A percentile compares a stretch with the other conserved stretches of the same genome.
Evolutionary conservation across 2,888 invertebrate genomes (phyloP).

Genomic region (Coelogynopora nodosa): DNA sequence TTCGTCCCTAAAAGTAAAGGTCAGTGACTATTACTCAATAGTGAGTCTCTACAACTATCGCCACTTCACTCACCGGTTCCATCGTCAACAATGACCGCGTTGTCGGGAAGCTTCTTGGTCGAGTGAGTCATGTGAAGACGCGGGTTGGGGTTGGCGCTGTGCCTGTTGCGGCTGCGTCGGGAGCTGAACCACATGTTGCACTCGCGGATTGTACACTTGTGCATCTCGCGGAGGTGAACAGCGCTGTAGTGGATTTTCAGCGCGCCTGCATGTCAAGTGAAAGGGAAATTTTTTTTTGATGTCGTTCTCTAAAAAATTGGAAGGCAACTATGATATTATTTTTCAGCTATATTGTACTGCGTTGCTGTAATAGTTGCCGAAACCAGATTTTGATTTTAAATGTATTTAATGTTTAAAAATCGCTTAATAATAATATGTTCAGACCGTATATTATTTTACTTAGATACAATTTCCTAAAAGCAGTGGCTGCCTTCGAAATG

Average conservation of each 20-base stretch:
- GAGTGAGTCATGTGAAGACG: conserved; percentile 92
- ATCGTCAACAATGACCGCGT: conserved; percentile 62
- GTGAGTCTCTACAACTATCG: too few relatives aligned
- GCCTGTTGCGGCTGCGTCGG: conserved; percentile 85
- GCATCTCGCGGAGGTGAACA: conserved; percentile 94
- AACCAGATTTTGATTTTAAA: too few relatives aligned
- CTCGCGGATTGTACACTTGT: conserved; percentile 95
- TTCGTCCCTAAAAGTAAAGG: too few relatives aligned
- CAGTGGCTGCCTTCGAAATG: too few relatives aligned
- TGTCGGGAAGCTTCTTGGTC: conserved; percentile 74
- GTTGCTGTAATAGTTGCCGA: too few relatives aligned
- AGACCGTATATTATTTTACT: too few relatives aligned
- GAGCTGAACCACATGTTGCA: conserved; percentile 99
- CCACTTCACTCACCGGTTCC: conserved; percentile 36
- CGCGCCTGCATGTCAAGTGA: conserved; percentile 66
- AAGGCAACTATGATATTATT: too few relatives aligned
- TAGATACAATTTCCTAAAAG: too few relatives aligned
- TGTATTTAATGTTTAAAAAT: too few relatives aligned
- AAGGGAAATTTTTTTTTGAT: not conserved
- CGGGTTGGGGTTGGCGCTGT: conserved; percentile 95
- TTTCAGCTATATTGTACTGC: too few relatives aligned
- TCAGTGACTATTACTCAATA: too few relatives aligned
- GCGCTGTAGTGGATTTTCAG: conserved; percentile 98
- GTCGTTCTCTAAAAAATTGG: not conserved
- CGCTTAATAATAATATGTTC: too few relatives aligned